Base-by-base conservation (phyloP, 1,140 invertebrate genomes). In the Xylocopa sonorina region DNA sequence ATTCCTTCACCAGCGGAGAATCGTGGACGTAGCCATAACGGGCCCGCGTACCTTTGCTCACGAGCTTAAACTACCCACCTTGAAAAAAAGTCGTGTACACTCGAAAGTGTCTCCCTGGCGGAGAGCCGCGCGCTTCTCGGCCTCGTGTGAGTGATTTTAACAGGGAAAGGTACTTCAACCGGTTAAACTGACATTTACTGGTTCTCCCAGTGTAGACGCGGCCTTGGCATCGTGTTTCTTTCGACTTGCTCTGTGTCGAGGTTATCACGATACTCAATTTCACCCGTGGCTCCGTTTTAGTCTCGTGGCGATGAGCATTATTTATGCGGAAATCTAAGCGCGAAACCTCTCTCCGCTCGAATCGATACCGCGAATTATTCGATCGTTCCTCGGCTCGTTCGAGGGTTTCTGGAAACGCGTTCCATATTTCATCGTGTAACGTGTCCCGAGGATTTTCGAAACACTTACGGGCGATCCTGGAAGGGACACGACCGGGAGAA, bases 181-280 rank as follows among this genome's bases (percentile, higher is more conserved):
- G 57, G 77, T 78, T 78, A 73, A 78, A 78, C 68, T 72, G 77
- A 78, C 77, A 78, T 78, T 78, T 78, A 78, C 77, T 64, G 69
- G 41, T 50, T 76, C 50, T 41, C 71, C 7, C 48, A 27, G 57
- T 27, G 57, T 73, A 53, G 27, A 73, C 50, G 50, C 58, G 77
- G 77, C 77, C 77, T 78, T 78, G 77, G 77, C 77, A 78, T 78
- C 77, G 77, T 50, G 69, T 78, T 78, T 78, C 77, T 51, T 78
- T 73, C 50, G n/a, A 64, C 68, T 78, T 58, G 69, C 69, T 78
- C 77, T 72, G 77, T 72, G 77, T 72, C 77, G 77, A 78, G 77
- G 77, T 78, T 78, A 78, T 72, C 77, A 55, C 58, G 68, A 72
- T 78, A 32, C 77, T 78, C 77, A 43, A 73, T 78, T 78, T 73